Evolutionary conservation across 2,797 vertebrate genomes (phyloP).

Genomic region (Eulemur mongoz): DNA sequence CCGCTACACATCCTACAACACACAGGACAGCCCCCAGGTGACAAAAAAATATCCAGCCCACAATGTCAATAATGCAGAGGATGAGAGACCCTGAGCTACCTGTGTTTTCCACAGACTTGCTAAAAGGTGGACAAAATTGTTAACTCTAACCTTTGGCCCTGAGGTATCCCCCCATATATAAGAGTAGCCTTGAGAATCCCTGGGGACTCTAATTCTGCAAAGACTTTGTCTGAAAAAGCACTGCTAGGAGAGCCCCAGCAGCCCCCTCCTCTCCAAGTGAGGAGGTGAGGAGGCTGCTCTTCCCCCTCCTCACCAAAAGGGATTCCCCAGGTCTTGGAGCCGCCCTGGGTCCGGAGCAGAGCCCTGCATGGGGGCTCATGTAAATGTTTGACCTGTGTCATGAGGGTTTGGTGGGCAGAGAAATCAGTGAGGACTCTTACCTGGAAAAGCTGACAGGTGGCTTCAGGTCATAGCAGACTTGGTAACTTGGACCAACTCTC

Average conservation of each 20-base stretch:
- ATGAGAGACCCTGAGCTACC: not conserved
- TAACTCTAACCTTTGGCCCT: not conserved
- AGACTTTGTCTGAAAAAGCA: not conserved
- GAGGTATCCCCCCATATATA: not conserved
- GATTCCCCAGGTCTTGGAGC: too few species aligned
- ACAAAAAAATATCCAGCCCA: not conserved
- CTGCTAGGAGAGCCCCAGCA: not conserved
- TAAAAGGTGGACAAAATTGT: not conserved
- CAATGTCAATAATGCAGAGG: too few species aligned
- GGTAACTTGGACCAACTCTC: not conserved
- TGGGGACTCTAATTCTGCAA: not conserved
- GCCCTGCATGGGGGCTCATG: not conserved
- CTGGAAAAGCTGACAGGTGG: not conserved
- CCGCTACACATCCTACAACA: not conserved
- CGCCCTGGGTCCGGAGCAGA: not conserved
- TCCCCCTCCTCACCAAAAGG: not conserved
- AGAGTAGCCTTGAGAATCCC: not conserved
- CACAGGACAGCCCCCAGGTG: too few species aligned
- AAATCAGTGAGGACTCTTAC: not conserved
- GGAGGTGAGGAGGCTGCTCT: rapidly evolving
- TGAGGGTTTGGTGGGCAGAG: not conserved
- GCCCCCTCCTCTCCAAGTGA: not conserved
- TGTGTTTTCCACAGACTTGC: not conserved
- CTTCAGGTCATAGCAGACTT: not conserved
- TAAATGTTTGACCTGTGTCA: not conserved